A percentile compares a stretch with the other conserved stretches of the same genome.
phyloP scores from a whole-genome alignment of 2,797 vertebrate genomes.

The Notolabrus celidotus region DNA sequence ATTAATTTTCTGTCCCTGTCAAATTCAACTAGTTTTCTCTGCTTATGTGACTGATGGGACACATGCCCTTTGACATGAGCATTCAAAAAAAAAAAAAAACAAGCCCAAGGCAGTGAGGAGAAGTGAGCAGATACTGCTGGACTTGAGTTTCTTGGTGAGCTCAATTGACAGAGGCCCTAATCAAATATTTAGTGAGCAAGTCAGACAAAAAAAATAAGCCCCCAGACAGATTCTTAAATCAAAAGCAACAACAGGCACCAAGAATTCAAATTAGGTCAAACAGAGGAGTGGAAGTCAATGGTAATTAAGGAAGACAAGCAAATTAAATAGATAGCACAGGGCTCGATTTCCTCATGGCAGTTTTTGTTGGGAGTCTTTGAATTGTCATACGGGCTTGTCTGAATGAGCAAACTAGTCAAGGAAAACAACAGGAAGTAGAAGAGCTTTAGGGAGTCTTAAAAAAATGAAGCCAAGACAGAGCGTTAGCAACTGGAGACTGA shows the following conservation, averaged over 20 bases:
- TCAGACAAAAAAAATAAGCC: constrained; percentile 72
- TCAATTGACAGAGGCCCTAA: constrained; percentile 59
- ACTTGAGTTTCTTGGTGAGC: constrained; percentile 63
- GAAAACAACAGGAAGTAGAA: constrained; percentile 29
- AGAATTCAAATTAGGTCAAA: constrained; percentile 74
- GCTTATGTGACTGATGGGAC: constrained; percentile 36
- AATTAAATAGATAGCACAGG: constrained; percentile 64
- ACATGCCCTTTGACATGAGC: constrained; percentile 30
- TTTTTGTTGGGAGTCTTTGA: constrained; percentile 23
- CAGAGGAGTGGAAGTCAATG: constrained; percentile 59
- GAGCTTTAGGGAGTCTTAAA: constrained; percentile 24
- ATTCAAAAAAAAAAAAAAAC: constrained; percentile 6
- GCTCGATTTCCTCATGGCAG: constrained; percentile 46
- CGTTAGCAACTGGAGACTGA: no score
- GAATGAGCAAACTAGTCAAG: constrained; percentile 42
- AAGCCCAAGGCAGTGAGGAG: constrained; percentile 37
- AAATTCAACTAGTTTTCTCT: constrained; percentile 18
- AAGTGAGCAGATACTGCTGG: constrained; percentile 49
- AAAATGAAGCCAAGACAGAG: constrained; percentile 22
- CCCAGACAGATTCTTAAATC: constrained; percentile 70
- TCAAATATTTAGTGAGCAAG: constrained; percentile 76
- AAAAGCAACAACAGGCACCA: constrained; percentile 66
- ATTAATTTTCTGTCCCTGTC: constrained; percentile 20
- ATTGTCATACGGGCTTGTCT: not conserved
- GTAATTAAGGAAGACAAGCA: constrained; percentile 70